Evolutionary conservation across 2,797 vertebrate genomes (phyloP), one percentile per base, ranked within the genome.

Genomic region (Calcarius lapponicus): DNA sequence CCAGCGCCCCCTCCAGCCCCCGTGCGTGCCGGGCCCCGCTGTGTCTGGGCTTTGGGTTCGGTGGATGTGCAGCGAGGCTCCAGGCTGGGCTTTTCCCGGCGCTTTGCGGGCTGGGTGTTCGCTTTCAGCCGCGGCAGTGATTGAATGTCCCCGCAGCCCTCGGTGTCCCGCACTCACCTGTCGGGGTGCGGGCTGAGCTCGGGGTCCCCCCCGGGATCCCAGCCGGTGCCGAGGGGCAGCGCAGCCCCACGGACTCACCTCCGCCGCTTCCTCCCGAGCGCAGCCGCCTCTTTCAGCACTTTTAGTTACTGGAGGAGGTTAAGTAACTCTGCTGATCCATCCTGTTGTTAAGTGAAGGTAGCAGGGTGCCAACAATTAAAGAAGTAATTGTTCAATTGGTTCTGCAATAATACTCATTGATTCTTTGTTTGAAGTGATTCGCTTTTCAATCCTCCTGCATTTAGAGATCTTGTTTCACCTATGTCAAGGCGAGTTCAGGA

Each of bases 401-500:
- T 78, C 93, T 92, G 88, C 80, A 89, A 75, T 80, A 38, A 80
- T 90, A 78, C 85, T 67, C 83, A 86, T 79, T 45, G 93, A 93
- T 95, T 92, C 34, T 38, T 90, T 65, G 74, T 95, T 88, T 83
- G 80, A 82, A 96, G 92, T 64, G 92, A 92, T 80, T 61, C 64
- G 80, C 86, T 97, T 89, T 93, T 94, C 93, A 95, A 67, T 90
- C 90, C 95, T 74, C 67, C 93, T 31, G 62, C 95, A 91, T 94
- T 97, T 93, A 95, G 96, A 97, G 94, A 96, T 96, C 95, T 97
- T 96, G 96, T 98, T 97, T 97, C 97, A 97, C 98, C 98, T 97
- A 90, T 96, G 96, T 95, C 95, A 91, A 93, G 96, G 93, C 79
- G 48, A 82, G 78, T 97, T 97, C 96, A 94, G 96, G 94, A 97